phyloP scores from a whole-genome alignment of 2,113 vertebrate species.

The Mirza zaza region DNA sequence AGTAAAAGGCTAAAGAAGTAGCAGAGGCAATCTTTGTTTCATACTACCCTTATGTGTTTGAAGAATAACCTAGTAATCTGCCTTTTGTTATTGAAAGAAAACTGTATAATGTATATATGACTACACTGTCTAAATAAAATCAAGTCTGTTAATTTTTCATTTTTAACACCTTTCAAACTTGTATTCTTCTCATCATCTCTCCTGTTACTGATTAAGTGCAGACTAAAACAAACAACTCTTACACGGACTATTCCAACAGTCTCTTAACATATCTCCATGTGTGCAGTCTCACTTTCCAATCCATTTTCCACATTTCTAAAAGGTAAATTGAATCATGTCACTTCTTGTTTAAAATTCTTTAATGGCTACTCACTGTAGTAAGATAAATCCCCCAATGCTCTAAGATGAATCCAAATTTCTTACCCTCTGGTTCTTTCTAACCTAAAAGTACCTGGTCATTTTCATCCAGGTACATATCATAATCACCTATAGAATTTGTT shows the following conservation, averaged over 20 bases:
- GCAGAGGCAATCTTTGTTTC: neutral
- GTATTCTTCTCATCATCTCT: neutral
- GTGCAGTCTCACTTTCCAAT: neutral
- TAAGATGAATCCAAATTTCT: neutral
- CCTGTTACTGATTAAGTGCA: neutral
- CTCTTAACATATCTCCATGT: neutral
- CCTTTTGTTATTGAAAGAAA: slow-evolving; percentile 17
- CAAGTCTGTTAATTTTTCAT: neutral
- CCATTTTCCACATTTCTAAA: slow-evolving; percentile 5
- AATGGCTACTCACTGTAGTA: neutral
- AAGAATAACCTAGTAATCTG: slow-evolving; percentile 27
- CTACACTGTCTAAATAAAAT: neutral
- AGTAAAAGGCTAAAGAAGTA: neutral
- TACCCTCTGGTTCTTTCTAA: neutral
- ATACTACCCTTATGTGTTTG: neutral
- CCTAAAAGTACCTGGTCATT: neutral
- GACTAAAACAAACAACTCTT: slow-evolving; percentile 2
- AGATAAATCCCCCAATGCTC: neutral
- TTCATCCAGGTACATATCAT: neutral
- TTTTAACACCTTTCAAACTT: slow-evolving; percentile 1
- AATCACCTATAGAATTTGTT: neutral
- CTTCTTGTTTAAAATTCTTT: slow-evolving; percentile 42
- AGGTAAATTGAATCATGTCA: neutral
- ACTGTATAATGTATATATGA: neutral
- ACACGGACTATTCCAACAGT: neutral